A percentile compares a stretch with the other conserved stretches of the same genome.
Evolutionary conservation across 2,797 vertebrate genomes (phyloP).

Genomic region (Centropyge bicolor): DNA sequence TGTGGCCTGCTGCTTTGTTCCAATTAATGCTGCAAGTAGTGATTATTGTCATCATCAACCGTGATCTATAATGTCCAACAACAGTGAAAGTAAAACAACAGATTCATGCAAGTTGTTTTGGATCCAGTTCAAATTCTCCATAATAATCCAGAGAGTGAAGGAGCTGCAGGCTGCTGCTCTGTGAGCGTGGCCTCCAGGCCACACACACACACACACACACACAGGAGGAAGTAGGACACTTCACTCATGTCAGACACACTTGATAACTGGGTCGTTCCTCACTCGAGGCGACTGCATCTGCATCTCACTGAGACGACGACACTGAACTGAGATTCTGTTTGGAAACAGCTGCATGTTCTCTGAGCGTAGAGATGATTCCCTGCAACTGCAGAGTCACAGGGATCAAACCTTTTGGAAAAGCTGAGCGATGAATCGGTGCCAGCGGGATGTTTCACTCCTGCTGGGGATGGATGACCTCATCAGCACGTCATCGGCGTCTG

Average conservation of each 20-base stretch:
- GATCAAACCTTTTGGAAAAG: not conserved
- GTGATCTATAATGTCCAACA: no score
- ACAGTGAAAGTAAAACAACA: not conserved
- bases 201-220: constrained; percentile 25
- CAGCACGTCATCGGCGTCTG: no score
- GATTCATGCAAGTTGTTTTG: not conserved
- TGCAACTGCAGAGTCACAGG: no score
- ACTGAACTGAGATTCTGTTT: not conserved
- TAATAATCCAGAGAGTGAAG: not conserved
- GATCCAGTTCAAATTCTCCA: not conserved
- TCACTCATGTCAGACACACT: constrained; percentile 27
- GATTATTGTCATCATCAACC: no score
- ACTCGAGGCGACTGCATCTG: constrained; percentile 20
- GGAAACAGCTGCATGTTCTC: not conserved
- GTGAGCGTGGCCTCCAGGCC: not conserved
- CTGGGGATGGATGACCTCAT: no score
- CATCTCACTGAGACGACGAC: not conserved
- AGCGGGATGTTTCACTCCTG: no score
- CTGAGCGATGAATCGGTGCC: no score
- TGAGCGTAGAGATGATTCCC: not conserved
- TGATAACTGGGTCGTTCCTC: constrained; percentile 37
- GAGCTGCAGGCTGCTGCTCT: constrained; percentile 8
- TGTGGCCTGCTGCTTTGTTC: no score
- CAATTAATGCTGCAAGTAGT: no score
- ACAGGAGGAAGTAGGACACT: constrained; percentile 36